phyloP scores from a whole-genome alignment of 1,140 invertebrate species.

The Cydia fagiglandana region DNA sequence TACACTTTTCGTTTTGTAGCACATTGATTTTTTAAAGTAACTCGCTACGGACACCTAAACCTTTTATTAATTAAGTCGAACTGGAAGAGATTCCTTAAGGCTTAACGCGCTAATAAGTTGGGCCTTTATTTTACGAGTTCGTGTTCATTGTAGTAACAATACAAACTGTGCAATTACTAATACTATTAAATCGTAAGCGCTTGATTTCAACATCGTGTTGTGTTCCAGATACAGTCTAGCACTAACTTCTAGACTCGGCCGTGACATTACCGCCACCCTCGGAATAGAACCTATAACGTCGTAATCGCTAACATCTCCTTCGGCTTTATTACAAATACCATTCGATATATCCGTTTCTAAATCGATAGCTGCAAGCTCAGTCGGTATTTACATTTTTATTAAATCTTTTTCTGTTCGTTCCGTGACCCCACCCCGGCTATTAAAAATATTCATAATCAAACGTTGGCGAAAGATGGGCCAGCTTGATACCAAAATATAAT shows the following conservation, averaged over 20 bases:
- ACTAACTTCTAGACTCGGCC: conserved; percentile 18
- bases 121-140: no score
- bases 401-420: conserved; percentile 26
- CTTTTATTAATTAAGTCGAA: no score
- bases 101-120: no score
- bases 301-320: background rate
- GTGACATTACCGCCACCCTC: conserved; percentile 12
- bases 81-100: no score
- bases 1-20: conserved; percentile 2
- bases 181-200: conserved; percentile 2
- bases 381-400: conserved; percentile 31
- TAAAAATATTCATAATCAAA: conserved; percentile 45
- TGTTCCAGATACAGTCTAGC: background rate
- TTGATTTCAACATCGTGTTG: conserved; percentile 1
- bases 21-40: background rate
- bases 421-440: conserved; percentile 36
- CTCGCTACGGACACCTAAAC: no score
- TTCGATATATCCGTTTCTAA: conserved; percentile 19
- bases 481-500: conserved; percentile 39
- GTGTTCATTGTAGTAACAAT: no score
- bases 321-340: conserved; percentile 13
- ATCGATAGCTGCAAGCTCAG: conserved; percentile 14
- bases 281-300: background rate
- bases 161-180: background rate
- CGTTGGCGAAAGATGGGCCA: conserved; percentile 41